Base-by-base conservation (phyloP, 2,797 vertebrate species). In the Hydrolagus colliei region DNA sequence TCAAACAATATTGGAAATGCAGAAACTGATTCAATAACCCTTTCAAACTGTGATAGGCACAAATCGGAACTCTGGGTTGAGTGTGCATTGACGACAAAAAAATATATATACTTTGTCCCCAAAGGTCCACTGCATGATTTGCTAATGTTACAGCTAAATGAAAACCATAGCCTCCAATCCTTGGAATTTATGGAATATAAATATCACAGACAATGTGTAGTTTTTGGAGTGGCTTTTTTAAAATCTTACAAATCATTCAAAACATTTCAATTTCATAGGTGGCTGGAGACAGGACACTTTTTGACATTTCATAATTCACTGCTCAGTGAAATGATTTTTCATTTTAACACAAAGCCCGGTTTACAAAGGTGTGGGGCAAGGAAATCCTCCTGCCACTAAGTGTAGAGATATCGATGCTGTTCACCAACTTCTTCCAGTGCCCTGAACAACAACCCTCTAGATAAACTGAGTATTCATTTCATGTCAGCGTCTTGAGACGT, bases 221-320 rank as follows among this genome's bases (percentile, higher is more conserved):
- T n/a, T 61, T 18, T 61, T 16, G 32, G 20, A 7, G 14, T 7
- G 75, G 0, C 20, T 77, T 59, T 10, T 77, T 59, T 61, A 3
- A 27, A 27, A 52, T 52, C 59, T 77, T 16, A 59, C 52, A 52
- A 59, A 61, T 5, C 41, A 77, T 77, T 41, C 52, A 77, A 77
- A 77, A 77, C 75, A 59, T 77, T 77, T 77, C 59, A 62, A 22
- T 78, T 78, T 78, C 76, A 61, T 78, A 61, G 41, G 59, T n/a
- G 22, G 61, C 41, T 78, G 62, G 52, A 78, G 18, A 61, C 20
- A 62, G 76, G 20, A 12, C 75, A 78, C 52, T 62, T 62, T n/a
- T 62, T 62, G 59, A 78, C 59, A 78, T 78, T 62, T 77, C 75
- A 78, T 62, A 77, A 61, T 16, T 11, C 59, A n/a, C 9, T 61